Evolutionary conservation across 1,140 invertebrate genomes (phyloP), one percentile per base, ranked within the genome.

Genomic region (Zaprionus ghesquierei): DNA sequence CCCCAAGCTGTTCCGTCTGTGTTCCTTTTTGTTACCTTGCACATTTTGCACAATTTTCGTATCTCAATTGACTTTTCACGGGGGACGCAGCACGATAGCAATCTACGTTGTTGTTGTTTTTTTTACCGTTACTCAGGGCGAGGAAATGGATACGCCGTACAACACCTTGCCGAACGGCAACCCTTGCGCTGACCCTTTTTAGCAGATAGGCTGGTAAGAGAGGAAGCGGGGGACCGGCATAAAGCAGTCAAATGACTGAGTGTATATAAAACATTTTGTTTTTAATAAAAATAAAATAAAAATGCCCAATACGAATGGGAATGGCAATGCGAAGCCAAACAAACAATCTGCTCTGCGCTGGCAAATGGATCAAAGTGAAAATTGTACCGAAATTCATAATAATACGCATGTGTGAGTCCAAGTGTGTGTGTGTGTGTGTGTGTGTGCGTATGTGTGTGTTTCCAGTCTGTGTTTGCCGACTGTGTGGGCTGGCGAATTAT

Each of bases 281-380:
- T 87, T 87, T 86, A 87, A 79, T 87, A 86, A 86, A 75, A 69
- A 58, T 29, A 69, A 69, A 63, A 73, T 56, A 44, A 85, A 85
- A 84, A 65, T 50, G 5, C 70, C 15, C 68, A 73, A 76, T 51
- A 20, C 58, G 35, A 62, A 76, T 51, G 27, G 51, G 44, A 58
- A 77, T 51, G 27, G 51, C 35, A 58, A 77, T 77, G 65, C 68
- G 53, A 74, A 86, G 65, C 50, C 69, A 74, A 80, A 75, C 69
- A 78, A 81, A 86, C 79, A 81, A 75, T 61, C 59, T 75, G 75
- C 18, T 35, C 22, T 44, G n/a, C 8, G 22, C 31, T 38, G 70
- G 51, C 73, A 85, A 85, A 87, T 81, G 70, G 81, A 87, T 87
- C 82, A 86, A 86, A 86, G 81, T 76, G 74, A 86, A 75, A 87